Evolutionary conservation across 2,888 invertebrate species (phyloP).

Genomic region (Catocala fraxini): DNA sequence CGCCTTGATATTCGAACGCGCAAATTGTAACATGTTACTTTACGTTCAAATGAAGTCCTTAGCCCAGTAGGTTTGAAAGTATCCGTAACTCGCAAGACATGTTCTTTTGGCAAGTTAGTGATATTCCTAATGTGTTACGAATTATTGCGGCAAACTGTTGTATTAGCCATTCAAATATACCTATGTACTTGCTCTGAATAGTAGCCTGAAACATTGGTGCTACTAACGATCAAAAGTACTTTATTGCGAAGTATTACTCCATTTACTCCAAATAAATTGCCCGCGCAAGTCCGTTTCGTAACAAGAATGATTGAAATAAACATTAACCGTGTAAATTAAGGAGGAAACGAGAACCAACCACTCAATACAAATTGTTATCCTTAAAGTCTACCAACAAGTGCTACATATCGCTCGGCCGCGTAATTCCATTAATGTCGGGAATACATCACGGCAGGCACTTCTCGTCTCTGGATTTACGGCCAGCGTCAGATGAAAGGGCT

Average conservation of each 20-base stretch:
- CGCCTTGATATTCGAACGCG: too few relatives aligned
- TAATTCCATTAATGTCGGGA: slow-evolving; percentile 78
- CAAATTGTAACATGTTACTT: too few relatives aligned
- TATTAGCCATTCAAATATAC: too few relatives aligned
- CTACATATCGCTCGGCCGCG: slow-evolving; percentile 67
- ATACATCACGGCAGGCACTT: slow-evolving; percentile 71
- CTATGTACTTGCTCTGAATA: too few relatives aligned
- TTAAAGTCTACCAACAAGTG: slow-evolving; percentile 60
- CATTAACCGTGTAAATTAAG: slow-evolving; percentile 26
- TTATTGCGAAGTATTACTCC: not conserved
- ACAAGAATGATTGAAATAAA: slow-evolving; percentile 17
- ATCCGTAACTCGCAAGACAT: too few relatives aligned
- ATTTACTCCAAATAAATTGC: not conserved
- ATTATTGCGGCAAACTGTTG: too few relatives aligned
- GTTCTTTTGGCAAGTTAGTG: too few relatives aligned
- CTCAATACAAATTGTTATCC: slow-evolving; percentile 65
- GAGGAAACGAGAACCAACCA: slow-evolving; percentile 28
- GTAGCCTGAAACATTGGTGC: too few relatives aligned
- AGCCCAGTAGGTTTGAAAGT: too few relatives aligned
- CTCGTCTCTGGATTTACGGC: slow-evolving; percentile 69
- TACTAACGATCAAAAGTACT: not conserved
- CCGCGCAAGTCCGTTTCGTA: not conserved
- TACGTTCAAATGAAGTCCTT: too few relatives aligned
- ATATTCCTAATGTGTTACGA: too few relatives aligned
- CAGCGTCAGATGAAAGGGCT: slow-evolving; percentile 73